Base-by-base conservation (phyloP, 2,797 vertebrate species). In the Scolopax rusticola region DNA sequence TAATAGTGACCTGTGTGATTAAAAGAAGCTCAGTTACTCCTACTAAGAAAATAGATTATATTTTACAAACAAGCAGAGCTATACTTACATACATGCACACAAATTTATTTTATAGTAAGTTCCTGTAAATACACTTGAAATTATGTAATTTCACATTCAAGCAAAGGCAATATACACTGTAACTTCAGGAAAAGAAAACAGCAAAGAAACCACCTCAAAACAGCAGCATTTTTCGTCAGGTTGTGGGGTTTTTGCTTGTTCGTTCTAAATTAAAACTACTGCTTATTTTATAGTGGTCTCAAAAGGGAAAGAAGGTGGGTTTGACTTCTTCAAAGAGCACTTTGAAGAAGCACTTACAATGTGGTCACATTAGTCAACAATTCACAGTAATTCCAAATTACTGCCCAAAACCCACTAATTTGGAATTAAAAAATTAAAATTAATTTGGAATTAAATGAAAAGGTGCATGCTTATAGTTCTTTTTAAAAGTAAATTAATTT, bases 1-100 rank as follows among this genome's bases (percentile, higher is more conserved):
- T 98, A 89, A 89, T 48, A 93, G 91, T 63, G 41, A 92, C 88
- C 99, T 99, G 96, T 45, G 80, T 69, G 81, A 97, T 84, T 63
- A 89, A 60, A 79, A 95, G 91, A 90, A 87, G 56, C 13, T 54
- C 53, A 19, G 90, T 97, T 93, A 97, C 69, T 92, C 94, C 76
- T 19, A 40, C 36, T 71, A 1, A 9, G 18, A 36, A 57, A 77
- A 56, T 54, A 56, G 1, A 40, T 24, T 19, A 8, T 17, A 43
- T 50, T 77, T 78, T 40, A 64, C 43, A 63, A 76, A 25, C 30
- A 71, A 78, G 41, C 12, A 69, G 27, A 80, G 18, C 36, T 12
- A 54, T 1, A 63, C 56, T 30, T 47, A 70, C 14, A 59, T 19
- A 17, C 3, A 36, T 0, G 3, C 16, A 65, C 11, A 76, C 1